Percentiles rank a stretch among this genome's conserved stretches.
Conservation (phyloP, 2,797 vertebrate species). For the Apogon hyalosoma region DNA sequence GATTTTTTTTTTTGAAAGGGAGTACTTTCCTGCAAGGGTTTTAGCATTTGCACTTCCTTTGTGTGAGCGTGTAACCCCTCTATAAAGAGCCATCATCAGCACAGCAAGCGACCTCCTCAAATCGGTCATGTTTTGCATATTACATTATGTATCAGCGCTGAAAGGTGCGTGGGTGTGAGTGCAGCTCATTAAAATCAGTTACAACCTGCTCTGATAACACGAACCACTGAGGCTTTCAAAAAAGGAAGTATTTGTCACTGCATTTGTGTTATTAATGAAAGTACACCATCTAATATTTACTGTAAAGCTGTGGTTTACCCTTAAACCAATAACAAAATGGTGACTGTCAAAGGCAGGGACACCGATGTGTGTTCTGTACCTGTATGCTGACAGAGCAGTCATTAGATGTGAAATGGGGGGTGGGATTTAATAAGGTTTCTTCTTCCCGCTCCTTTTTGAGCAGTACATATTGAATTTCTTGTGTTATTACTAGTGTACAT, state of each 20-base stretch:
- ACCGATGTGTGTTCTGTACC: slow-evolving; percentile 1
- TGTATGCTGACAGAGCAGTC: background rate
- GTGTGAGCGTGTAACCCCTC: slow-evolving; percentile 26
- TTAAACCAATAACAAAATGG: background rate
- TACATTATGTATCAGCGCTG: slow-evolving; percentile 27
- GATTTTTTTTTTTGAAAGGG: background rate
- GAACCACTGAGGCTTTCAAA: background rate
- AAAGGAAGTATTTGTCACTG: background rate
- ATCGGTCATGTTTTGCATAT: slow-evolving; percentile 44
- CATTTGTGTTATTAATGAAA: background rate
- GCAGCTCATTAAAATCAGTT: slow-evolving; percentile 1
- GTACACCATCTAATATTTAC: too few relatives aligned
- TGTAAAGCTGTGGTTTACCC: background rate
- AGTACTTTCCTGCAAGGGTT: background rate
- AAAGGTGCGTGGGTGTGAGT: background rate
- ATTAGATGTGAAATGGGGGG: slow-evolving; percentile 1
- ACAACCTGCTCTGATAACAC: slow-evolving; percentile 4
- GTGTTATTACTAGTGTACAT: too few relatives aligned
- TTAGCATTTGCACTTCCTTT: slow-evolving; percentile 30
- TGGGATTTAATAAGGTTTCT: too few relatives aligned
- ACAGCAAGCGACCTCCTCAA: slow-evolving; percentile 47
- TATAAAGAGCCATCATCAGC: slow-evolving; percentile 41
- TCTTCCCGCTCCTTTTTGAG: too few relatives aligned
- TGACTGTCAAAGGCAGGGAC: background rate
- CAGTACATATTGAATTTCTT: too few relatives aligned